Base-by-base conservation (phyloP, 2,797 vertebrate species). In the Cichlasoma orientale region DNA sequence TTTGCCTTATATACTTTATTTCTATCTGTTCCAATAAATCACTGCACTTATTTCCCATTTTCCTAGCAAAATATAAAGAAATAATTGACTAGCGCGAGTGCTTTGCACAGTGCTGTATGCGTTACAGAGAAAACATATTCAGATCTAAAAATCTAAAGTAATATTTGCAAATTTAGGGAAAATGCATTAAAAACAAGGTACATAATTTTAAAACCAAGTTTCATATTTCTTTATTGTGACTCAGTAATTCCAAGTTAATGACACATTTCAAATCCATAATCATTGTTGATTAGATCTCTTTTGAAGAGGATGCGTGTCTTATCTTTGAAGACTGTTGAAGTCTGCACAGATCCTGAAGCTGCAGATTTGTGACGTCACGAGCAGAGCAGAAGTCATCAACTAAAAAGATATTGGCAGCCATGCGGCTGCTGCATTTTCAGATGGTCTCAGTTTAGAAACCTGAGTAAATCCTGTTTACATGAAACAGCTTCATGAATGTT, bases 281-380 rank as follows among this genome's bases (percentile, higher is more conserved):
- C 8, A 8, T 52, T 68, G 29, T 31, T 68, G 44, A 68, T 68
- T 68, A 29, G 44, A 1, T 23, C 2, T 2, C 18, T 50, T 47
- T 58, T 58, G 12, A n/a, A 13, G 10, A n/a, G 25, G 31, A n/a
- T n/a, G 25, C 44, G 16, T 0, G 3, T 31, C 38, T 73, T 57
- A 7, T 58, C 59, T 74, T 74, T 57, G 27, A 57, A 58, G 19
- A 50, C 27, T 23, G 5, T 58, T 16, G 18, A 50, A 80, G 50
- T 41, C 33, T 21, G 6, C 6, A 18, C 33, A 0, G 71, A 8
- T 57, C 69, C 72, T 59, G 59, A 23, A 77, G 72, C 79, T 56
- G 66, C 61, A 76, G 47, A 76, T 88, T 50, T 66, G 18, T 69
- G 38, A 72, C 12, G 7, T 83, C 52, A 84, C 18, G 59, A 41